A percentile compares a stretch with the other conserved stretches of the same genome.
Conservation (phyloP, 2,113 vertebrate genomes). For the Megaceryle maxima region DNA sequence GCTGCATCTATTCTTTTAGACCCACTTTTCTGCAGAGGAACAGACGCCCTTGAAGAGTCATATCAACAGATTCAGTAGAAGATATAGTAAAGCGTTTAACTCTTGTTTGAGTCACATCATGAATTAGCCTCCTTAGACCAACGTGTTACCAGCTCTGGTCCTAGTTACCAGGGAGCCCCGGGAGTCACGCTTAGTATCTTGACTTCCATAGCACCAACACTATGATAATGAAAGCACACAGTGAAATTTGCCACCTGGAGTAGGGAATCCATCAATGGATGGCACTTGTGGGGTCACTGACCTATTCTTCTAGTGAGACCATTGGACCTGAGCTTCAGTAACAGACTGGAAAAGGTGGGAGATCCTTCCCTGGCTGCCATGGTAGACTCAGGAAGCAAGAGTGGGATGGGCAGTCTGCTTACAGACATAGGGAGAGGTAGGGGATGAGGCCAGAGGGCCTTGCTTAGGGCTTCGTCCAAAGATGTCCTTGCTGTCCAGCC, state of each 20-base stretch:
- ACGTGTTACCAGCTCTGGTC: accelerated
- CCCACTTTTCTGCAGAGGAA: not conserved
- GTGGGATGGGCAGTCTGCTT: not conserved
- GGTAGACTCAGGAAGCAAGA: not conserved
- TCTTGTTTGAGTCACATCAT: not conserved
- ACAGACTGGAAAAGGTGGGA: not conserved
- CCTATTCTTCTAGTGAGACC: not conserved
- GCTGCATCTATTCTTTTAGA: not conserved
- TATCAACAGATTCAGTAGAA: not conserved
- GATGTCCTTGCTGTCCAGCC: not conserved
- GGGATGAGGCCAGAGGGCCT: not conserved
- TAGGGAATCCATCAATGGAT: not conserved
- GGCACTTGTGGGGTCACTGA: not conserved
- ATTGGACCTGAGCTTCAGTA: not conserved
- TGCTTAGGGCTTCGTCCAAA: not conserved
- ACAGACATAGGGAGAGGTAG: not conserved
- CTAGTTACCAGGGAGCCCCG: not conserved
- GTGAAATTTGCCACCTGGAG: not conserved
- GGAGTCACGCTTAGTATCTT: not conserved
- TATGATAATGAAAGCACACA: not conserved
- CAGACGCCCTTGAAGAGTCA: not conserved
- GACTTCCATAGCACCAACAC: not conserved
- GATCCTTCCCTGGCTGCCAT: not conserved
- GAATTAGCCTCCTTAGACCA: not conserved
- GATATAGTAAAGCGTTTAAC: not conserved